A percentile compares a stretch with the other conserved stretches of the same genome.
phyloP scores from a whole-genome alignment of 2,797 vertebrate genomes.

The Smutsia gigantea region DNA sequence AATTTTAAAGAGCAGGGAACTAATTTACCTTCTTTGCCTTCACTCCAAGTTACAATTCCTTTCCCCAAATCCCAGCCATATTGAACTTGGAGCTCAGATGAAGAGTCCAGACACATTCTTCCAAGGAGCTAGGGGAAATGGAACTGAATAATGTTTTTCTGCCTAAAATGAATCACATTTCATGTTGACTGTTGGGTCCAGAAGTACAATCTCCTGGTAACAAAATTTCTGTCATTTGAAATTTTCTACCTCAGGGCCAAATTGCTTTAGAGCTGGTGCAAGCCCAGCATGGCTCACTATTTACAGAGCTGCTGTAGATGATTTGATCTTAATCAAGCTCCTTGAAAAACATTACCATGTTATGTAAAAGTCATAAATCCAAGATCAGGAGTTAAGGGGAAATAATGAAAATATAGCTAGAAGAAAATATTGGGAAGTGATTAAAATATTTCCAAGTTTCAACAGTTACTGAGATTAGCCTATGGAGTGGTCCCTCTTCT shows the following conservation, averaged over 20 bases:
- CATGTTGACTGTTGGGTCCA: not conserved
- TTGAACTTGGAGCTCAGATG: not conserved
- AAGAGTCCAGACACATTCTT: not conserved
- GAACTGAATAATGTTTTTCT: not conserved
- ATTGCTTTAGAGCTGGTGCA: not conserved
- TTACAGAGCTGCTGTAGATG: not conserved
- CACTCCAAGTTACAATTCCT: not conserved
- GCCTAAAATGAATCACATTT: not conserved
- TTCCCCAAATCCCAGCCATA: not conserved
- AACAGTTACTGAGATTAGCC: not conserved
- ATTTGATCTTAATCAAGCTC: not conserved
- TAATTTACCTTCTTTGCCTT: not conserved
- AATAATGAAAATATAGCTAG: not conserved
- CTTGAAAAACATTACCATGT: not conserved
- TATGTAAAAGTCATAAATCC: not conserved
- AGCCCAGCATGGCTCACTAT: not conserved
- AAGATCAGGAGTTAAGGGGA: not conserved
- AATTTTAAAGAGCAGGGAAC: not conserved
- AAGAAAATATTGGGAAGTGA: not conserved
- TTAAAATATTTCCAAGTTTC: not conserved
- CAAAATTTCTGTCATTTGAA: not conserved
- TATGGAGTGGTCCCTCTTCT: fast-evolving
- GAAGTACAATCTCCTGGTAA: not conserved
- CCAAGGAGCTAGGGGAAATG: not conserved
- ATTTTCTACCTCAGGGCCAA: not conserved